phyloP scores from a whole-genome alignment of 2,888 invertebrate species.

The Liodrosophila aerea region DNA sequence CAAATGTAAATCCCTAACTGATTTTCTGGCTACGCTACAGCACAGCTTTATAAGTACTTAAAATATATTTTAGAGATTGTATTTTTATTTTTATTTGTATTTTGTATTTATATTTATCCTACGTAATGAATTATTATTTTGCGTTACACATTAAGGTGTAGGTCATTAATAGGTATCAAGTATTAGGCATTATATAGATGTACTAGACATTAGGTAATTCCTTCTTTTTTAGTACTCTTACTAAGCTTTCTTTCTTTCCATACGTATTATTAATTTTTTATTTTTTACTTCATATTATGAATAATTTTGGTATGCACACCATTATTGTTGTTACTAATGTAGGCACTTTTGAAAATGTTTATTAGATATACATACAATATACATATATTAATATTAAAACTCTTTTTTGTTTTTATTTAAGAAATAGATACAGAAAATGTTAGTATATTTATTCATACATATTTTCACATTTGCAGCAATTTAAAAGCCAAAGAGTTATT shows the following conservation, averaged over 20 bases:
- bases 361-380: conserved; percentile 25
- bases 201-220: no score
- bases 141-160: background rate
- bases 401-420: no score
- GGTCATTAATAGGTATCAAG: background rate
- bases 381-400: conserved; percentile 8
- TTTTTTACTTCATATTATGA: no score
- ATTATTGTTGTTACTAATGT: conserved; percentile 38
- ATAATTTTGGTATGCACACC: conserved; percentile 19
- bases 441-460: no score
- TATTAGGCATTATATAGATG: background rate
- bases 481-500: no score
- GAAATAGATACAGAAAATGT: no score
- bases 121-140: conserved; percentile 3
- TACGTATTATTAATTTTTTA: background rate
- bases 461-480: no score
- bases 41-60: conserved; percentile 32
- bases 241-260: no score
- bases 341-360: conserved; percentile 65
- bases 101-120: no score
- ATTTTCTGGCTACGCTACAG: conserved; percentile 49
- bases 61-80: no score
- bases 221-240: background rate
- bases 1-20: conserved; percentile 42
- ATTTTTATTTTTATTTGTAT: conserved; percentile 2